Base-by-base conservation (phyloP, 1,140 invertebrate genomes). In the Drosophila ohnishii region DNA sequence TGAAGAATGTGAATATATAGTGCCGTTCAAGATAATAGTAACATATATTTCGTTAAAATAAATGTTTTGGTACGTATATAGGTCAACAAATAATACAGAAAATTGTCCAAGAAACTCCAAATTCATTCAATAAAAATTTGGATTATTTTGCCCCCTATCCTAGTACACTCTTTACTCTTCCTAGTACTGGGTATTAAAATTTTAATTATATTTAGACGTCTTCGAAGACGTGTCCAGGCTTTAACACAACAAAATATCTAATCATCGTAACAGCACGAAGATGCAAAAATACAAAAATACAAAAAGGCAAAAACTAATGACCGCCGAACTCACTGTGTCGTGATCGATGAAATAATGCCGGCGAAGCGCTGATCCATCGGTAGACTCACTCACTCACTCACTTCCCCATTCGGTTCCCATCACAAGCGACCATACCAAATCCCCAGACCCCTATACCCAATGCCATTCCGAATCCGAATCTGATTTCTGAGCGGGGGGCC, bases 311-410 rank as follows among this genome's bases (percentile, higher is more conserved):
- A 67, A 65, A 19, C 22, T 65, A 50, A 66, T 66, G 45, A 32
- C 22, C 30, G 44, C 30, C 32, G 42, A 30, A 44, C 25, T 30
- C 13, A 44, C 14, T 13, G 39, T 40, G 58, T 69, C 65, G 65
- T 69, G 65, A 69, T 69, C 65, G 65, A 69, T 66, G 62, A 69
- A 69, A 69, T 66, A 69, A 53, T 69, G 39, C 47, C 37, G 37
- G 28, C 47, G 32, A 66, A 55, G 62, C 39, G 13, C 28, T 11
- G 19, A 42, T 62, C 61, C 55, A 34, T 61, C 19, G 37, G 28
- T 11, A 40, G 60, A 37, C 53, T 25, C 37, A 60, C 35, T 34
- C 55, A 42, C 10, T 53, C 8, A 19, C 39, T 47, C 28, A 35
- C 30, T 61, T 55, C 47, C 65, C 61, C 32, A 34, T 25, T 69